Percentiles rank a stretch among this genome's conserved stretches.
Evolutionary conservation across 1,140 invertebrate species (phyloP).

Genomic region (Hycleus cichorii): DNA sequence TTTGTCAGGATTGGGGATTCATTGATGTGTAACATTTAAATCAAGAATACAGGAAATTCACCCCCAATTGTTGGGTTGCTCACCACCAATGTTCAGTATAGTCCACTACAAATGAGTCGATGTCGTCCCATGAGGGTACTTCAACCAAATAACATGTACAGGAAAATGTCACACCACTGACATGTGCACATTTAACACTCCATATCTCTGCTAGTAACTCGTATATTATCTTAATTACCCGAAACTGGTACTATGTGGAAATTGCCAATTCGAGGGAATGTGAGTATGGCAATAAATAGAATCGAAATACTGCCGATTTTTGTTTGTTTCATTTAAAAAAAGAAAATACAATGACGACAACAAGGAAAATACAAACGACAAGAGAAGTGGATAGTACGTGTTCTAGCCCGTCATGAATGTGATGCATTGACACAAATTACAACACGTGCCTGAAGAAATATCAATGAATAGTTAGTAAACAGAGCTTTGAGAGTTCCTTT

Average conservation of each 20-base stretch:
- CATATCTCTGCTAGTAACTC: slow-evolving; percentile 16
- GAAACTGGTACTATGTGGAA: not conserved
- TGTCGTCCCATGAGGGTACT: slow-evolving; percentile 11
- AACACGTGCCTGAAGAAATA: no score
- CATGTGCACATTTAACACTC: slow-evolving; percentile 23
- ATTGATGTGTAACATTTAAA: slow-evolving; percentile 23
- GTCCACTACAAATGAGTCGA: slow-evolving; percentile 7
- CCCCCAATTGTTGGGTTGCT: not conserved
- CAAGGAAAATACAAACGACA: no score
- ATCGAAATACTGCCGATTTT: no score
- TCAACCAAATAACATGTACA: slow-evolving; percentile 18
- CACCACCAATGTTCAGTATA: no score
- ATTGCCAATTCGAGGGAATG: not conserved
- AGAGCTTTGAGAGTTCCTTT: no score
- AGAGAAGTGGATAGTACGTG: no score
- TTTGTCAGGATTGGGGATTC: slow-evolving; percentile 3
- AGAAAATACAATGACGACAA: no score
- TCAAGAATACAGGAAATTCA: slow-evolving; percentile 7
- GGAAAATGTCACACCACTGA: slow-evolving; percentile 20
- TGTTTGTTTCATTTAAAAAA: no score
- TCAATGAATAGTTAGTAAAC: no score
- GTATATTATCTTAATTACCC: slow-evolving; percentile 21
- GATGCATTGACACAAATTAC: no score
- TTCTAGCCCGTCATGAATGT: no score
- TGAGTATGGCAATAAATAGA: no score